These are phyloP conservation scores for Acridotheres tristis DNA, from an alignment of 2,797 vertebrate genomes.

Conservation along the genomic window DNA sequence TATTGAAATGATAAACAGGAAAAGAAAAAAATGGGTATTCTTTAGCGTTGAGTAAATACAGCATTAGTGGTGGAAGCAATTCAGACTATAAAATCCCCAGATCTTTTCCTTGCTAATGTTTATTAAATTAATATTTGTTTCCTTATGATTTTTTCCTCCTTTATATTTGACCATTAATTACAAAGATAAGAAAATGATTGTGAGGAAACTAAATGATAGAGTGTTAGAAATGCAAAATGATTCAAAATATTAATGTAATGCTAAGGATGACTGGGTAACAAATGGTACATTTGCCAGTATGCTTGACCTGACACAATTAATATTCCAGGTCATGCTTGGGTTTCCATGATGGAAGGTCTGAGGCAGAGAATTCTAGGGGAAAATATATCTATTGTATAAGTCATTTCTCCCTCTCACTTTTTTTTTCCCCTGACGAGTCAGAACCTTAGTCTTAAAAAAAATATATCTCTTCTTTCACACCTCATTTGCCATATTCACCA, in stretches of 20 bases:
- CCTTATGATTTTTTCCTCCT: neutral
- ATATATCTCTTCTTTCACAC: constrained; percentile 73
- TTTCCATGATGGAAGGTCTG: constrained; percentile 76
- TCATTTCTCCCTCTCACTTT: constrained; percentile 53
- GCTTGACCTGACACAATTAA: constrained; percentile 80
- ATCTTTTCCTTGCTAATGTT: neutral
- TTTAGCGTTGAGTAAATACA: constrained; percentile 12
- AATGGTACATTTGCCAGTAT: constrained; percentile 79
- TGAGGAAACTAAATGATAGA: constrained; percentile 70
- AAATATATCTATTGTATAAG: constrained; percentile 74
- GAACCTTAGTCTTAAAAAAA: constrained; percentile 70
- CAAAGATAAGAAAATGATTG: constrained; percentile 54
- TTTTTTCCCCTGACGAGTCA: constrained; percentile 40
- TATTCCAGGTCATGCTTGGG: constrained; percentile 79
- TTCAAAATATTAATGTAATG: constrained; percentile 85
- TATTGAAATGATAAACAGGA: neutral
- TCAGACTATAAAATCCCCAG: neutral
- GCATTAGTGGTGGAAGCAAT: neutral
- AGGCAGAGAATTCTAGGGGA: constrained; percentile 65
- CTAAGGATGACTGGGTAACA: constrained; percentile 82
- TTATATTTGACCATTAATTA: constrained; percentile 37
- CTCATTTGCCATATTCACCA: constrained; percentile 80
- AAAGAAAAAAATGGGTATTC: neutral
- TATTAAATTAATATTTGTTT: constrained; percentile 14
- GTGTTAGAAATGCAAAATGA: constrained; percentile 77